phyloP scores from a whole-genome alignment of 2,888 invertebrate species.

The Sphaerophoria rueppellii region DNA sequence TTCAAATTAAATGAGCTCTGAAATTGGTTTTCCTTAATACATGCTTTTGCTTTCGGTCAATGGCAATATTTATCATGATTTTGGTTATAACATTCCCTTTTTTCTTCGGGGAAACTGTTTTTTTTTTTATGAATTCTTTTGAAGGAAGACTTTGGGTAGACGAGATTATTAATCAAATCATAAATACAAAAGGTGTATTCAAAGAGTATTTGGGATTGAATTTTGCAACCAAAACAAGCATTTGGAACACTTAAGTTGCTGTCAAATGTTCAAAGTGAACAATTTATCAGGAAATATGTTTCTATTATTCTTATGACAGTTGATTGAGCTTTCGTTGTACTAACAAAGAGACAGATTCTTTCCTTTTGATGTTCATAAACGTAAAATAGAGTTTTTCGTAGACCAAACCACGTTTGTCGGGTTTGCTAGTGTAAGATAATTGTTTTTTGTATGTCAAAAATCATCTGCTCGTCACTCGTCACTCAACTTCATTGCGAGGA shows the following conservation, averaged over 20 bases:
- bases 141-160: slow-evolving; percentile 15
- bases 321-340: too few species aligned
- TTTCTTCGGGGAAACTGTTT: not conserved
- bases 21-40: slow-evolving; percentile 73
- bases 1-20: slow-evolving; percentile 76
- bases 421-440: too few species aligned
- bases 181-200: not conserved
- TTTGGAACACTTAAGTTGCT: slow-evolving; percentile 1
- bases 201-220: not conserved
- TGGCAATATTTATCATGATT: slow-evolving; percentile 65
- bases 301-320: not conserved
- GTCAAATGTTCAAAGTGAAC: not conserved
- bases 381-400: too few species aligned
- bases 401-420: too few species aligned
- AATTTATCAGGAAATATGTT: not conserved
- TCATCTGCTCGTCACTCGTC: too few species aligned
- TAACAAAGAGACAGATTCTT: too few species aligned
- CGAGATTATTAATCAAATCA: slow-evolving; percentile 57
- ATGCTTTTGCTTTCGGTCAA: slow-evolving; percentile 14
- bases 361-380: too few species aligned
- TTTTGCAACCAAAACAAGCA: not conserved
- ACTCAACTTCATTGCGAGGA: too few species aligned
- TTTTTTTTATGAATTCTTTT: slow-evolving; percentile 36
- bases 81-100: slow-evolving; percentile 6
- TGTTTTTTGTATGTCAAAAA: too few species aligned